Evolutionary conservation across 2,113 vertebrate species (phyloP), one percentile per base, ranked within the genome.

Genomic region (Apodemus speciosus): DNA sequence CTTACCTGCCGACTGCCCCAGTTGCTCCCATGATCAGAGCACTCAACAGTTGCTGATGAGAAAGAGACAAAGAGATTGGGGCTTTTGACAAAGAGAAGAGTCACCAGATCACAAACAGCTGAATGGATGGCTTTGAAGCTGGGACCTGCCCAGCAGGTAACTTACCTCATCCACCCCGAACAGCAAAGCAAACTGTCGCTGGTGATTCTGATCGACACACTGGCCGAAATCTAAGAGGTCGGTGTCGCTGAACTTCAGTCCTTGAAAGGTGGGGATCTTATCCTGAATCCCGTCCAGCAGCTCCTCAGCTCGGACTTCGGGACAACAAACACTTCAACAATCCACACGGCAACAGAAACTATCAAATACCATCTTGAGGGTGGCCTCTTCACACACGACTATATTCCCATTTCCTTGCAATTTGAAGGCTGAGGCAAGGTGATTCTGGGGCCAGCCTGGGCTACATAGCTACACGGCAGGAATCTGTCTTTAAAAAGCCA

Each of bases 81-180:
- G 95, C 35, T 95, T 89, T 72, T 0, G 0, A 88, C 88, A 60
- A 25, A 56, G 6, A 38, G 21, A 90, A 53, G 72, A 81, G 62
- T 68, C 58, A 38, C 76, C 32, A 30, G 46, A 58, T 6, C 1
- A 32, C 8, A 3, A 23, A 66, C 66, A 77, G 53, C 30, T n/a
- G 38, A 69, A 51, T 18, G 40, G 40, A 49, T 40, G 13, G 16
- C 73, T 62, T 46, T n/a, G 38, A 32, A 56, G 51, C 25, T 64
- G 64, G 35, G 58, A 79, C 2, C 56, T 9, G 25, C 75, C 88
- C 71, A 73, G 40, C 2, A 58, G 46, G 53, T 90, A 46, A 25
- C 98, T 98, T 96, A 99, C 99, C 99, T 99, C 99, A 90, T 99
- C 99, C 46, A 99, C 96, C 1, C 99, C 99, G 71, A 99, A 99